phyloP scores from a whole-genome alignment of 2,888 invertebrate genomes.

The Andrena haemorrhoa region DNA sequence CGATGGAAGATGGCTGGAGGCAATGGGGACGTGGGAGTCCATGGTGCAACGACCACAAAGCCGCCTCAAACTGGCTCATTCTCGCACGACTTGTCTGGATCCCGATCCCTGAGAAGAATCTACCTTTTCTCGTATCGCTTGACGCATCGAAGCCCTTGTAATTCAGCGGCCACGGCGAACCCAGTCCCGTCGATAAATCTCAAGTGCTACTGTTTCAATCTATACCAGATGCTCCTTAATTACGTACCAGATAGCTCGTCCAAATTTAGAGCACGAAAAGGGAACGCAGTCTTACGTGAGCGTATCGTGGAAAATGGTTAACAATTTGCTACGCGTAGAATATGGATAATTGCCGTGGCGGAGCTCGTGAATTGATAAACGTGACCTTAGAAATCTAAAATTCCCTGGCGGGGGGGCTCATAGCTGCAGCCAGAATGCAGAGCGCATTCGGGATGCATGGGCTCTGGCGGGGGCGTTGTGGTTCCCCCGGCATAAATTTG shows the following conservation, averaged over 20 bases:
- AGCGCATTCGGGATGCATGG: constrained; percentile 37
- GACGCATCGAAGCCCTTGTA: constrained; percentile 21
- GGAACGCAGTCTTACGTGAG: neutral
- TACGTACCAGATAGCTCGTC: neutral
- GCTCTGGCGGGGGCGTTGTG: constrained; percentile 20
- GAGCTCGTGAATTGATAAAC: neutral
- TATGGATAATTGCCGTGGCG: neutral
- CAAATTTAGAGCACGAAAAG: neutral
- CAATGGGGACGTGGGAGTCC: constrained; percentile 35
- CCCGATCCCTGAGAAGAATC: constrained; percentile 10
- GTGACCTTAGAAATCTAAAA: neutral
- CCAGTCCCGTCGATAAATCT: neutral
- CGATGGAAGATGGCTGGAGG: neutral
- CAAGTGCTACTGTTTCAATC: constrained; percentile 14
- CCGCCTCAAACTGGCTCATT: constrained; percentile 50
- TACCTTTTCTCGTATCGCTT: constrained; percentile 30
- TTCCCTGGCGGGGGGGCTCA: constrained; percentile 10
- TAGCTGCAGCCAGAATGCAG: constrained; percentile 7
- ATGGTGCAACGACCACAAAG: constrained; percentile 32
- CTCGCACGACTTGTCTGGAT: constrained; percentile 1
- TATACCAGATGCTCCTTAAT: neutral
- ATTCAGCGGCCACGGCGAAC: constrained; percentile 16
- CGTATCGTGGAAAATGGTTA: neutral
- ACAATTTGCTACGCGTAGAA: neutral
- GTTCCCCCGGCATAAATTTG: constrained; percentile 55